Evolutionary conservation across 2,113 vertebrate species (phyloP), one percentile per base, ranked within the genome.

Genomic region (Lethenteron camtschaticum): DNA sequence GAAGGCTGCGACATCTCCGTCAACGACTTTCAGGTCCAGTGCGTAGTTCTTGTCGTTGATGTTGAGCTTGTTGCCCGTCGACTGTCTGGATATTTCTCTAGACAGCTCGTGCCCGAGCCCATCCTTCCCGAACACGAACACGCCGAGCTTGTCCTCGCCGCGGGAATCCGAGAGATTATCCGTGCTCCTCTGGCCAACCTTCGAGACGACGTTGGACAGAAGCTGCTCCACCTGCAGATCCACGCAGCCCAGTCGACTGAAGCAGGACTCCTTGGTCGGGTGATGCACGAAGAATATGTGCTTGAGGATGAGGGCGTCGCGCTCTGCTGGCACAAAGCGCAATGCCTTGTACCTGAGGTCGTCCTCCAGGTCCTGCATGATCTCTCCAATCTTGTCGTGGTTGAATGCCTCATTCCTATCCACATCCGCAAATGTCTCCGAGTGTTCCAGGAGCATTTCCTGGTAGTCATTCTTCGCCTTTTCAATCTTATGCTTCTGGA

Each of bases 241-340:
- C 2, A 88, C 81, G 72, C 94, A 99, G 2, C 79, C 73, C 0
- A 79, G 85, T 75, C 83, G 90, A 79, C 84, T 87, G 1, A 90
- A 91, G 6, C 94, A 99, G 0, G 92, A 96, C 10, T 99, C 94
- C 78, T 96, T 96, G 0, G 86, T 99, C 0, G 94, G 94, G 76
- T 95, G 89, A 78, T 95, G 96, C 3, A 99, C 90, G 63, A 99
- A 99, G 79, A 96, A 91, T 73, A 99, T 88, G 79, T 99, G 94
- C 78, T 99, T 99, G n/a, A 99, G 76, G 24, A 99, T 83, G 0
- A 96, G 83, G 13, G 94, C 92, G 57, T 96, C 92, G 4, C 94
- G 84, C 75, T 99, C 94, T 0, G 92, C 90, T 63, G 95, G 91
- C 9, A 99, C 83, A 77, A 94, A 94, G 71, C 95, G 89, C 11